Percentiles rank a stretch among this genome's conserved stretches.
These are phyloP conservation scores for Bellardia pandia DNA, from an alignment of 2,888 invertebrate genomes.

Conservation along the genomic window DNA sequence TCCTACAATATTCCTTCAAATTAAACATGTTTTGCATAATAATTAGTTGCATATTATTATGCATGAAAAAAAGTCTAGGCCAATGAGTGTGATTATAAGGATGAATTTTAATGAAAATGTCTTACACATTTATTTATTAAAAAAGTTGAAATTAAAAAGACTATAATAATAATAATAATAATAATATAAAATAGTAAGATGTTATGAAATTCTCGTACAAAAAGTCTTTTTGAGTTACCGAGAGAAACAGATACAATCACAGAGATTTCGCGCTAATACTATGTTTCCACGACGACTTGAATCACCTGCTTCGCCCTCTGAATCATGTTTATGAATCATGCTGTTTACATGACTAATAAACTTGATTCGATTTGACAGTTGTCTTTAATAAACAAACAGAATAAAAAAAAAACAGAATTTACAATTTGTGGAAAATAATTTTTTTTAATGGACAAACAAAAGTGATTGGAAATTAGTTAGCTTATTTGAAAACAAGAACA, in stretches of 20 bases:
- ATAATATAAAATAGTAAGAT: not conserved
- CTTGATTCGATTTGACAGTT: too few relatives aligned
- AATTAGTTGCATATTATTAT: constrained; percentile 64
- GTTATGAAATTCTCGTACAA: not conserved
- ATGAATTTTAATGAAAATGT: constrained; percentile 32
- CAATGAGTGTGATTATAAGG: constrained; percentile 8
- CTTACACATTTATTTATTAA: not conserved
- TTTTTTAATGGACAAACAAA: too few relatives aligned
- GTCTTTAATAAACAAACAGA: too few relatives aligned
- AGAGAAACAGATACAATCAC: not conserved
- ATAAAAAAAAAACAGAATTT: too few relatives aligned
- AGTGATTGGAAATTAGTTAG: too few relatives aligned
- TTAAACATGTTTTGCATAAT: constrained; percentile 67
- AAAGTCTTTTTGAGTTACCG: not conserved
- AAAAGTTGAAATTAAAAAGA: constrained; percentile 27
- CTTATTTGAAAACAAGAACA: too few relatives aligned
- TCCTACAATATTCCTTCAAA: constrained; percentile 36
- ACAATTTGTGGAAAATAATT: too few relatives aligned
- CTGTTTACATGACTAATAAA: too few relatives aligned
- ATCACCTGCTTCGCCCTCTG: too few relatives aligned
- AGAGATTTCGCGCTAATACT: not conserved
- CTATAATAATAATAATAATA: too few relatives aligned
- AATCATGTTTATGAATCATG: too few relatives aligned
- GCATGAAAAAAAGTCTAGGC: constrained; percentile 12
- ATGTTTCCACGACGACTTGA: too few relatives aligned